Evolutionary conservation across 2,888 invertebrate species (phyloP).

Genomic region (Autographa pulchrina): DNA sequence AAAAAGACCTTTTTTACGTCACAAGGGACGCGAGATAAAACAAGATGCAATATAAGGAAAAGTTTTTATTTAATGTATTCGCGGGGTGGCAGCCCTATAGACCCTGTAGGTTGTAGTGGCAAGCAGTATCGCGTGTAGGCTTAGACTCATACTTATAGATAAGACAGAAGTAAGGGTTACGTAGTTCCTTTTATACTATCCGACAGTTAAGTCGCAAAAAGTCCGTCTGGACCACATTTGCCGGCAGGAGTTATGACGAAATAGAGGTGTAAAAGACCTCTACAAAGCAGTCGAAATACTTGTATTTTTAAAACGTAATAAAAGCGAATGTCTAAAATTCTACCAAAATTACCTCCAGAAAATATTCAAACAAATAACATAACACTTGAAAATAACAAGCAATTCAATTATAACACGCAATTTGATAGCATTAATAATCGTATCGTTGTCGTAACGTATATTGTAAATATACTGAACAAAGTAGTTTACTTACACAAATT

Average conservation of each 20-base stretch:
- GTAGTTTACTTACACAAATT: too few relatives aligned
- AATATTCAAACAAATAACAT: background rate
- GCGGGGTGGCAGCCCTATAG: constrained; percentile 23
- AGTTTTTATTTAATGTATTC: constrained; percentile 45
- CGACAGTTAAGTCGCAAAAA: constrained; percentile 9
- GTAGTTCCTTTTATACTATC: constrained; percentile 18
- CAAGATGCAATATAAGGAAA: constrained; percentile 20
- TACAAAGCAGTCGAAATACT: too few relatives aligned
- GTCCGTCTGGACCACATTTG: too few relatives aligned
- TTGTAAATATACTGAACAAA: constrained; percentile 4
- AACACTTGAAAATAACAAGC: background rate
- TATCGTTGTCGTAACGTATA: constrained; percentile 3
- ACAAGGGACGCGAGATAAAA: constrained; percentile 23
- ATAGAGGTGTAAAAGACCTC: too few relatives aligned
- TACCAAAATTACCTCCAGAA: too few relatives aligned
- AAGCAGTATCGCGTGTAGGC: constrained; percentile 24
- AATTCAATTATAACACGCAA: background rate
- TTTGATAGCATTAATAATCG: background rate
- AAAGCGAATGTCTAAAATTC: too few relatives aligned
- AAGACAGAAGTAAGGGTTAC: constrained; percentile 22
- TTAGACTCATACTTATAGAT: constrained; percentile 29
- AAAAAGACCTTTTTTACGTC: constrained; percentile 20
- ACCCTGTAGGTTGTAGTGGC: background rate
- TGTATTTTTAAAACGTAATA: too few relatives aligned
- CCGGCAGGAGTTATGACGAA: too few relatives aligned